phyloP scores from a whole-genome alignment of 2,888 invertebrate species.

The Bruchidius siliquastri region DNA sequence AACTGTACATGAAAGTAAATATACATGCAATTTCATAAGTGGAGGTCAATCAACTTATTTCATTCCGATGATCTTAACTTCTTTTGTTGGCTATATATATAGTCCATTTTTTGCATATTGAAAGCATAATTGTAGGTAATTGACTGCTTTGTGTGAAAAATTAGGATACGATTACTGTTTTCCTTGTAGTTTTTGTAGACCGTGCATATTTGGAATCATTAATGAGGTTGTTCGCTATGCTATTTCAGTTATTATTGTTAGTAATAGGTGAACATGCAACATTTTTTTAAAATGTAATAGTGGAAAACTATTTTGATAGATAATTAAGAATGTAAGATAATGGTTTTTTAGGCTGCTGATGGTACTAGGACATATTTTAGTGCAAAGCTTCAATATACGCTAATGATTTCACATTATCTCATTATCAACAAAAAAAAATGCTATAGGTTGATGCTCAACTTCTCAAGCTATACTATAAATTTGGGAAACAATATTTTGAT shows the following conservation, averaged over 20 bases:
- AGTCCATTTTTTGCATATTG: background rate
- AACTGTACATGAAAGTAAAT: background rate
- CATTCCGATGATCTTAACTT: background rate
- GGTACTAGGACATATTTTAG: too few relatives aligned
- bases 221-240: background rate
- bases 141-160: background rate
- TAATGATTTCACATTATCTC: too few relatives aligned
- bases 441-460: too few relatives aligned
- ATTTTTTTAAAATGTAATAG: background rate
- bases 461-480: too few relatives aligned
- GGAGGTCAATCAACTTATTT: background rate
- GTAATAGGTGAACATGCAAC: too few relatives aligned
- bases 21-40: background rate
- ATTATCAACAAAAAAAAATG: too few relatives aligned
- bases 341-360: too few relatives aligned
- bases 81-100: background rate
- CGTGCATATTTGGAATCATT: background rate
- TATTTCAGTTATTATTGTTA: background rate
- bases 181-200: background rate
- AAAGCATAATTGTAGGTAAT: background rate
- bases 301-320: too few relatives aligned
- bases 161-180: background rate
- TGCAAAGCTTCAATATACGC: too few relatives aligned
- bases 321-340: too few relatives aligned
- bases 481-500: too few relatives aligned